Percentiles rank a stretch among this genome's conserved stretches.
Conservation (phyloP, 2,113 vertebrate species). For the Pipra filicauda region DNA sequence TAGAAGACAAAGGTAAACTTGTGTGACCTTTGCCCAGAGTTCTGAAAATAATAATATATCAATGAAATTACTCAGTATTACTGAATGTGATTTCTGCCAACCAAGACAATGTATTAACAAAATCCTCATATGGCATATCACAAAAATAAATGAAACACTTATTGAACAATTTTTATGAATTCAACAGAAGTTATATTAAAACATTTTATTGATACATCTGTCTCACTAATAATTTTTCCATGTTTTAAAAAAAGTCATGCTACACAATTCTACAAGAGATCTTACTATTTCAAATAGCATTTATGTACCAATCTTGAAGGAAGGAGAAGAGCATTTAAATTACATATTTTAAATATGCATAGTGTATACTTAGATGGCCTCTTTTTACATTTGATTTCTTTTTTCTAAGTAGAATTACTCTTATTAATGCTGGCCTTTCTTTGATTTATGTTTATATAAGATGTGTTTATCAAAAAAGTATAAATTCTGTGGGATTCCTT, state of each 20-base stretch:
- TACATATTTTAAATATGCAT: background rate
- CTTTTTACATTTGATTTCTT: background rate
- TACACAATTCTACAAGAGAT: background rate
- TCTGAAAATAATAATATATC: background rate
- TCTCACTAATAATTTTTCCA: background rate
- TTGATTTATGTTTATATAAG: background rate
- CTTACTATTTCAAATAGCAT: background rate
- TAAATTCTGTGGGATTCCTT: background rate
- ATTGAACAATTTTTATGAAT: background rate
- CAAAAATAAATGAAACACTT: conserved; percentile 13
- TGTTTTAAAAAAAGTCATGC: background rate
- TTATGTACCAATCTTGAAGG: background rate
- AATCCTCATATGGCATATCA: background rate
- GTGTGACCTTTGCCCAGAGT: background rate
- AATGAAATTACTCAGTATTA: conserved; percentile 2
- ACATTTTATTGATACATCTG: background rate
- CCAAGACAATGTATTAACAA: background rate
- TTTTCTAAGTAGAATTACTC: background rate
- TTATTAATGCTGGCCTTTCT: background rate
- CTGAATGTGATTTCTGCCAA: background rate
- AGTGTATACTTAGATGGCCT: background rate
- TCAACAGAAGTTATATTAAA: background rate
- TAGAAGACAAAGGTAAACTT: background rate
- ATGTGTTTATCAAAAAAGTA: background rate
- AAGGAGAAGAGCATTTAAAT: background rate